phyloP scores from a whole-genome alignment of 2,888 invertebrate genomes.

The Watsonalla cultraria region DNA sequence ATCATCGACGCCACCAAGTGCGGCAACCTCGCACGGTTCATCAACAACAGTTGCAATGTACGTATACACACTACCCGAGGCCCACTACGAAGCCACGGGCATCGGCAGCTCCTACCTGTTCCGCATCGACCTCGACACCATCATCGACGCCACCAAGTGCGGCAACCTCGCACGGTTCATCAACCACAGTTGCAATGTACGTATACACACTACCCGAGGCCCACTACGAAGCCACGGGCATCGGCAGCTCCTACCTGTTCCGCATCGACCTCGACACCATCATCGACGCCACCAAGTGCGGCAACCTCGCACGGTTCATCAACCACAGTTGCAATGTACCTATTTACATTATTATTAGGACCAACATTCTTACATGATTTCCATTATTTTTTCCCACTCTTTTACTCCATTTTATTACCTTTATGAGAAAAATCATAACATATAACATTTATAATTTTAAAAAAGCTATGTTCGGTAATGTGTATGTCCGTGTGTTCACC shows the following conservation, averaged over 20 bases:
- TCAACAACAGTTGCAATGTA: constrained; percentile 99
- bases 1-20: constrained; percentile 99
- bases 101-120: constrained; percentile 99
- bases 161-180: constrained; percentile 99
- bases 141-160: constrained; percentile 99
- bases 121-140: constrained; percentile 97
- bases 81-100: constrained; percentile 96
- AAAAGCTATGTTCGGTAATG: too few relatives aligned
- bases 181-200: constrained; percentile 99
- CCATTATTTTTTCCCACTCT: too few relatives aligned
- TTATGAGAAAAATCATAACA: too few relatives aligned
- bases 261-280: constrained; percentile 98
- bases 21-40: constrained; percentile 98
- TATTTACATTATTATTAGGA: too few relatives aligned
- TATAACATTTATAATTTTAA: too few relatives aligned
- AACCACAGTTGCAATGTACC: constrained; percentile 99
- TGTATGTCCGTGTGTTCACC: too few relatives aligned
- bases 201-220: constrained; percentile 86
- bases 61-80: constrained; percentile 84
- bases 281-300: constrained; percentile 99
- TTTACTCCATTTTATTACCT: too few relatives aligned
- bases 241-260: constrained; percentile 98
- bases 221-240: constrained; percentile 97
- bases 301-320: constrained; percentile 98
- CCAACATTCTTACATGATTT: too few relatives aligned